These are phyloP conservation scores for Ceratoteleas bidentatus DNA, from an alignment of 1,140 invertebrate genomes.

Conservation along the genomic window DNA sequence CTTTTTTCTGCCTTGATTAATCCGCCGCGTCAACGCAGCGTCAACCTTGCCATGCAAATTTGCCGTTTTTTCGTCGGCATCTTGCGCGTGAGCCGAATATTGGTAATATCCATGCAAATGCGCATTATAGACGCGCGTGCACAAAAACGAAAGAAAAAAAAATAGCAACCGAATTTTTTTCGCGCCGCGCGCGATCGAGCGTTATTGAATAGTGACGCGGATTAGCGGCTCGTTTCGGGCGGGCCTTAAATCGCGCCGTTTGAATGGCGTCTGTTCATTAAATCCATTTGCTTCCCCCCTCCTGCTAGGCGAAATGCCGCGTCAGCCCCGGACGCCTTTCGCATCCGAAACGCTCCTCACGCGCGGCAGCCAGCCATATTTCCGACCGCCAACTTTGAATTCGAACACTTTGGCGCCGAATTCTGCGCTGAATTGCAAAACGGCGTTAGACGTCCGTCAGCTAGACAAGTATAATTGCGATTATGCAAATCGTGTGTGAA, in stretches of 20 bases:
- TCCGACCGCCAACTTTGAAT: constrained; percentile 25
- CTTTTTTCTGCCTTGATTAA: constrained; percentile 38
- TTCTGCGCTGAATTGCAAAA: no score
- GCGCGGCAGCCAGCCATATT: constrained; percentile 32
- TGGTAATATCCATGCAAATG: constrained; percentile 59
- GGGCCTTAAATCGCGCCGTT: not conserved
- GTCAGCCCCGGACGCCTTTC: no score
- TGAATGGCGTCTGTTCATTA: constrained; percentile 21
- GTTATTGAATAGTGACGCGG: constrained; percentile 12
- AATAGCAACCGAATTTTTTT: constrained; percentile 19
- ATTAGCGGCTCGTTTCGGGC: not conserved
- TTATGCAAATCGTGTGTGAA: no score
- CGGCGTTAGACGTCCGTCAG: no score
- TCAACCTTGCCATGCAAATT: constrained; percentile 39
- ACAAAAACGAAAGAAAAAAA: constrained; percentile 26
- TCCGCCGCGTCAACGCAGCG: constrained; percentile 17
- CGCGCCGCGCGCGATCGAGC: not conserved
- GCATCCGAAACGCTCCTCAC: constrained; percentile 33
- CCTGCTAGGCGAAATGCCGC: no score
- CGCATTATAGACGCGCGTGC: constrained; percentile 10
- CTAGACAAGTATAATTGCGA: no score
- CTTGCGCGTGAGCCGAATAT: constrained; percentile 46
- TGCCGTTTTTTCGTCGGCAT: constrained; percentile 28
- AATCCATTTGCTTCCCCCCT: no score
- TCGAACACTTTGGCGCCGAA: constrained; percentile 21